Evolutionary conservation across 2,113 vertebrate genomes (phyloP), one percentile per base, ranked within the genome.

Genomic region (Orcinus orca): DNA sequence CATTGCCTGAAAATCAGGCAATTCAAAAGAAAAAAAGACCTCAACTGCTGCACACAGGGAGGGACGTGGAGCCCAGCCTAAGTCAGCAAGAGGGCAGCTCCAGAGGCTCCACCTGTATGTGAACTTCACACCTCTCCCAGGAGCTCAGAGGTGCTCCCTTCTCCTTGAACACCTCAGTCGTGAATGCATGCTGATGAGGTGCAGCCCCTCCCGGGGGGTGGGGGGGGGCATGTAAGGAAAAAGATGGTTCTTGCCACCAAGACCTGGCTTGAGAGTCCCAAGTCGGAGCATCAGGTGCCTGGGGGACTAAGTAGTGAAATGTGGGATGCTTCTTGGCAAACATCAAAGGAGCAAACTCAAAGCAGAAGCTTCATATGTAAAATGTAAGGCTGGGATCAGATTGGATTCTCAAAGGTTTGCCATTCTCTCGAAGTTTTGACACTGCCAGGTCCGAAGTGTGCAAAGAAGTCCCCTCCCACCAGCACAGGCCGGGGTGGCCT

Each of bases 141-240:
- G 31, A 65, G 8, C 29, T 44, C 62, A 93, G 33, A 65, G 15
- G 5, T 7, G 65, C n/a, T 47, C 70, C 58, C 4, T 76, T 38
- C 55, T 93, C 44, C 65, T 71, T 36, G 23, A 53, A 29, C 33
- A 67, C 55, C 23, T 90, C 2, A 1, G 36, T 38, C 53, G 21
- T n/a, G 5, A 62, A 31, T 25, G 74, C 8, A 23, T 2, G 47
- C 31, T 38, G 4, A 5, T 1, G 3, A 62, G 14, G 3, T 4
- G 1, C 4, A 70, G 11, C 25, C 8, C 62, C 50, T 38, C 9
- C 1, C 1, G 1, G 47, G 50, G 33, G 20, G 31, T 23, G 11
- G 76, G 26, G 9, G 10, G 29, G 7, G 50, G 12, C 17, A 2
- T 14, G 5, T 21, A 38, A 6, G 8, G 4, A 20, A 47, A 3